phyloP scores from a whole-genome alignment of 1,140 invertebrate genomes.

The Meloidogyne chitwoodi region DNA sequence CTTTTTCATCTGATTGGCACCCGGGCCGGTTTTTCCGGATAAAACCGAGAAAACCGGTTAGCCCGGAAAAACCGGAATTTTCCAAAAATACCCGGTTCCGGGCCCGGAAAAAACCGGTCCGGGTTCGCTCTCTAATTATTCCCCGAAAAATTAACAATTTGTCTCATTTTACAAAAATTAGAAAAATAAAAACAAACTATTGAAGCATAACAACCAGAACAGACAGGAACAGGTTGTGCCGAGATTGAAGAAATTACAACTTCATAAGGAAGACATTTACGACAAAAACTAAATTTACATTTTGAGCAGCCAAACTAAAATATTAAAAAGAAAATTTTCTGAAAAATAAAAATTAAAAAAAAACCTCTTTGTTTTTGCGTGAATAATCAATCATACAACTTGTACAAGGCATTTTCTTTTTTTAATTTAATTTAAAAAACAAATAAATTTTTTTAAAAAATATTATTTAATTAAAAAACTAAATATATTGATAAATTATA shows the following conservation, averaged over 20 bases:
- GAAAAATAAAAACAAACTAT: neutral
- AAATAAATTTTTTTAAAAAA: neutral
- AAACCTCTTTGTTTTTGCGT: conserved; percentile 12
- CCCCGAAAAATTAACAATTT: no score
- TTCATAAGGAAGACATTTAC: conserved; percentile 14
- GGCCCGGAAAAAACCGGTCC: no score
- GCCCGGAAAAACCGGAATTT: no score
- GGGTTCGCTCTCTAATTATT: no score
- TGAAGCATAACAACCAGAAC: conserved; percentile 7
- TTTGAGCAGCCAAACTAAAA: conserved; percentile 25
- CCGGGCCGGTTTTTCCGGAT: no score
- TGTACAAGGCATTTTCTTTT: conserved; percentile 25
- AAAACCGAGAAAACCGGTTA: no score
- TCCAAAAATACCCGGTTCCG: no score
- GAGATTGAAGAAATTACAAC: conserved; percentile 2
- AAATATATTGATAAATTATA: no score
- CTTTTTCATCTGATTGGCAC: no score
- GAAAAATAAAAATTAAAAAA: neutral
- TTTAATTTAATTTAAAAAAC: neutral
- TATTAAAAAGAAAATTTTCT: conserved; percentile 6
- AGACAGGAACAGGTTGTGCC: conserved; percentile 17
- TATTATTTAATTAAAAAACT: neutral
- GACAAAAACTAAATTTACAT: conserved; percentile 22
- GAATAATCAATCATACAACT: conserved; percentile 29
- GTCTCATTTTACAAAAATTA: neutral